Evolutionary conservation across 2,113 vertebrate species (phyloP).

Genomic region (Dipodomys stephensi): DNA sequence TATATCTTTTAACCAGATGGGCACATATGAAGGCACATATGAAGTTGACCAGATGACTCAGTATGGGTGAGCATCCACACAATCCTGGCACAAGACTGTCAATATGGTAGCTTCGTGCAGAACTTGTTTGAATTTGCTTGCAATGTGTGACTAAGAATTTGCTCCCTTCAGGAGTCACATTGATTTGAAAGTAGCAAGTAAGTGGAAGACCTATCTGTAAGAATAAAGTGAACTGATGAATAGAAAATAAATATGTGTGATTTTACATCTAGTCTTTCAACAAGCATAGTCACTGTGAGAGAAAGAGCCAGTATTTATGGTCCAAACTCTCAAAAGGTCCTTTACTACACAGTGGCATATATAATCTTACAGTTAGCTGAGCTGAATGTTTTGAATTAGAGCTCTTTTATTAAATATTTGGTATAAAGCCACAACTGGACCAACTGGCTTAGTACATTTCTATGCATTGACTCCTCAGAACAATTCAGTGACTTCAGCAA

Average conservation of each 20-base stretch:
- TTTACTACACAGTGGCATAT: neutral
- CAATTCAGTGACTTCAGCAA: neutral
- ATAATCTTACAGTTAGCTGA: neutral
- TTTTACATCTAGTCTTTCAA: neutral
- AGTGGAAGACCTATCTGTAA: neutral
- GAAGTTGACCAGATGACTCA: slow-evolving; percentile 16
- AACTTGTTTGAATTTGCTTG: neutral
- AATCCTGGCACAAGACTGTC: neutral
- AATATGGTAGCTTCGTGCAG: neutral
- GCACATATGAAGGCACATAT: neutral
- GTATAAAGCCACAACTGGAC: neutral
- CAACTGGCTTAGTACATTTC: neutral
- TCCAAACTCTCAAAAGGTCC: neutral
- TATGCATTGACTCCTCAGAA: neutral
- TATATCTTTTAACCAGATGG: slow-evolving; percentile 17
- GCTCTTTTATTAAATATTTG: neutral
- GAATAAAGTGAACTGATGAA: neutral
- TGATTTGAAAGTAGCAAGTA: slow-evolving; percentile 44
- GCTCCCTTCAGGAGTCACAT: neutral
- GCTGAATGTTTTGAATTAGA: neutral
- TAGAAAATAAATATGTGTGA: neutral
- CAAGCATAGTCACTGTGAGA: neutral
- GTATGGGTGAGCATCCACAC: too few relatives aligned
- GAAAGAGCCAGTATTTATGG: neutral
- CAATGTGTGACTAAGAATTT: neutral